Conservation (phyloP, 2,797 vertebrate species). For the Peromyscus attwateri region DNA sequence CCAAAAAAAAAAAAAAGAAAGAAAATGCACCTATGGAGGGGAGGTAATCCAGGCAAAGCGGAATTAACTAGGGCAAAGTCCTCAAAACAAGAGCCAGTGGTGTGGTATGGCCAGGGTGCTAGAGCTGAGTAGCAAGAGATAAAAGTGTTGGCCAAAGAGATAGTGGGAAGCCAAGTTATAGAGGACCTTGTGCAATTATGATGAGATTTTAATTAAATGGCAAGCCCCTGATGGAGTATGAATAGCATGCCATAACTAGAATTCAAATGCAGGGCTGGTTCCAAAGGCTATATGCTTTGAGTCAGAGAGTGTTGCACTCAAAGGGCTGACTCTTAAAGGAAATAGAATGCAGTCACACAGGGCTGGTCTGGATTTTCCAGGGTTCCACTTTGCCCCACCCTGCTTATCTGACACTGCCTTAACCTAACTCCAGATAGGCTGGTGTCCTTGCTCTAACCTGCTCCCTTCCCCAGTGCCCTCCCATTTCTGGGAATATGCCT, state of each 20-base stretch:
- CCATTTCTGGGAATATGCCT: conserved; percentile 20
- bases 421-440: conserved; percentile 52
- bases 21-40: neutral
- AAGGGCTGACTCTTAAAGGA: conserved; percentile 54
- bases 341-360: conserved; percentile 59
- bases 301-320: conserved; percentile 34
- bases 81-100: neutral
- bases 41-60: neutral
- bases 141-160: neutral
- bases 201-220: conserved; percentile 43
- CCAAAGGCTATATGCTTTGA: neutral
- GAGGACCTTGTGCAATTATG: neutral
- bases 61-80: conserved; percentile 46
- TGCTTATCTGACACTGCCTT: conserved; percentile 54
- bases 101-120: neutral
- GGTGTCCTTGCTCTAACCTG: conserved; percentile 60
- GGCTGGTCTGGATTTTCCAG: conserved; percentile 50
- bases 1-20: no score
- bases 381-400: conserved; percentile 60
- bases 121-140: neutral
- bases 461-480: conserved; percentile 3
- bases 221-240: neutral
- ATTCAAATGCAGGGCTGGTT: conserved; percentile 55
- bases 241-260: conserved; percentile 35
- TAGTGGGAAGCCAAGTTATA: neutral